These are phyloP conservation scores for Thamnaconus septentrionalis DNA, from an alignment of 2,113 vertebrate species.

Conservation along the genomic window DNA sequence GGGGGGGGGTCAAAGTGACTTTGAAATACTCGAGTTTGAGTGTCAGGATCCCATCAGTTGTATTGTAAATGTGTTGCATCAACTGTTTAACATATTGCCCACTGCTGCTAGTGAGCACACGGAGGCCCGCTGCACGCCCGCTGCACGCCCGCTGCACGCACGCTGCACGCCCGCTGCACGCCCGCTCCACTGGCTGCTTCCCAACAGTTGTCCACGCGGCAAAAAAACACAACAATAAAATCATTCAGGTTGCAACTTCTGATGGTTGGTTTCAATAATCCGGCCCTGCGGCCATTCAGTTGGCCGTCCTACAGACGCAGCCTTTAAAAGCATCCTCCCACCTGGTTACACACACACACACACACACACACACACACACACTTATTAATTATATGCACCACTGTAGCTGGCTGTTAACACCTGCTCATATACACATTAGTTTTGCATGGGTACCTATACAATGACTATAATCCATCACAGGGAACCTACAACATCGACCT, in stretches of 20 bases:
- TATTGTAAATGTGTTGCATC: too few relatives aligned
- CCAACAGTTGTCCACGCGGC: too few relatives aligned
- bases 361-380: slow-evolving; percentile 39
- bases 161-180: too few relatives aligned
- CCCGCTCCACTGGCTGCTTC: too few relatives aligned
- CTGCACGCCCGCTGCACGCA: too few relatives aligned
- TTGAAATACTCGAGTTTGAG: too few relatives aligned
- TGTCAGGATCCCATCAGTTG: too few relatives aligned
- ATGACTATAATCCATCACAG: slow-evolving; percentile 72
- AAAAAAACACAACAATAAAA: too few relatives aligned
- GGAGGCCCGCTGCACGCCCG: too few relatives aligned
- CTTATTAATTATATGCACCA: slow-evolving; percentile 8
- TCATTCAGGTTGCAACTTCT: background rate
- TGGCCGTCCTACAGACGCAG: slow-evolving; percentile 4
- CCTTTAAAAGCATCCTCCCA: slow-evolving; percentile 25
- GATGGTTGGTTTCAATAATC: background rate
- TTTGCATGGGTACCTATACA: slow-evolving; percentile 70
- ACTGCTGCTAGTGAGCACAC: too few relatives aligned
- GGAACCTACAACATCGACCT: slow-evolving; percentile 48
- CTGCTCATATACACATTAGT: slow-evolving; percentile 74
- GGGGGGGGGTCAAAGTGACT: too few relatives aligned
- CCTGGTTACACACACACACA: slow-evolving; percentile 24
- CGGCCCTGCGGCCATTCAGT: background rate
- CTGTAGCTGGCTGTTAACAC: slow-evolving; percentile 69
- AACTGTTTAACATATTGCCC: too few relatives aligned